phyloP scores from a whole-genome alignment of 2,888 invertebrate genomes.

The Antheraea assamensis region DNA sequence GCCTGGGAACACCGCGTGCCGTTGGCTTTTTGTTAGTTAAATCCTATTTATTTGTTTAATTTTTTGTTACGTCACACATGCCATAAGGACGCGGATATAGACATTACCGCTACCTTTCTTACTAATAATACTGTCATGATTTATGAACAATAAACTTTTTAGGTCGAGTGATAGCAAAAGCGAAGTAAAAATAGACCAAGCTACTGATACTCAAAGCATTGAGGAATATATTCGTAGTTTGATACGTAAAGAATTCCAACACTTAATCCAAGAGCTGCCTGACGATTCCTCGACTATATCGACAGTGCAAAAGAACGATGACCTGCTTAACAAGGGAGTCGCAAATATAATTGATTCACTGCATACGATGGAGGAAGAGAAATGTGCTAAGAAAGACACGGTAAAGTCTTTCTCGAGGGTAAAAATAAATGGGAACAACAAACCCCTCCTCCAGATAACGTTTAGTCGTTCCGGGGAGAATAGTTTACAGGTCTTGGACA shows the following conservation, averaged over 20 bases:
- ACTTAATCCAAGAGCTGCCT: slow-evolving; percentile 57
- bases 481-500: slow-evolving; percentile 69
- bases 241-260: slow-evolving; percentile 69
- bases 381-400: slow-evolving; percentile 44
- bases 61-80: neutral
- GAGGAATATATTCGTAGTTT: slow-evolving; percentile 72
- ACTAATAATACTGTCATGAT: neutral
- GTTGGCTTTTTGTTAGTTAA: slow-evolving; percentile 32
- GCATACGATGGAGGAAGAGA: slow-evolving; percentile 43
- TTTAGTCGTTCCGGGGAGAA: slow-evolving; percentile 69
- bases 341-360: slow-evolving; percentile 64
- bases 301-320: slow-evolving; percentile 47
- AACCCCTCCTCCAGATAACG: slow-evolving; percentile 70
- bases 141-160: neutral
- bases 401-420: slow-evolving; percentile 65
- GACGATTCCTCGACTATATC: slow-evolving; percentile 48
- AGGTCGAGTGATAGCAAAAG: slow-evolving; percentile 38
- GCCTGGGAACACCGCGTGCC: slow-evolving; percentile 65
- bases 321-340: slow-evolving; percentile 62
- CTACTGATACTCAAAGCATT: slow-evolving; percentile 70
- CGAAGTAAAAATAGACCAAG: slow-evolving; percentile 58
- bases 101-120: neutral
- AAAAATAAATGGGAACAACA: slow-evolving; percentile 75
- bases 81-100: neutral
- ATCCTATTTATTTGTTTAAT: neutral